These are phyloP conservation scores for Sphyrna mokarran DNA, from an alignment of 2,113 vertebrate genomes.

Conservation along the genomic window DNA sequence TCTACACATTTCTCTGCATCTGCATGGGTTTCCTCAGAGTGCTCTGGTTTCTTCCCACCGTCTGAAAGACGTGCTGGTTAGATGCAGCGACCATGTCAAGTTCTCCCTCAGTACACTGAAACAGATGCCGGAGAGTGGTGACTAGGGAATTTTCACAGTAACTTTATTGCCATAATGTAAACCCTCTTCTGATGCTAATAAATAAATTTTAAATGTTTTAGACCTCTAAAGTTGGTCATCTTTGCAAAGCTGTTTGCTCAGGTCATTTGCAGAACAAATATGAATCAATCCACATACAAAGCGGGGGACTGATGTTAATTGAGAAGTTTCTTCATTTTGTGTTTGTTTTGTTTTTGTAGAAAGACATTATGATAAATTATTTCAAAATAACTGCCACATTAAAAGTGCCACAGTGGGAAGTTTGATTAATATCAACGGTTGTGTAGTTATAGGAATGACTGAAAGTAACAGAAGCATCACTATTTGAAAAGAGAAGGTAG, in stretches of 20 bases:
- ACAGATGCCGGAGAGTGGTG: too few species aligned
- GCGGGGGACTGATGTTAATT: background rate
- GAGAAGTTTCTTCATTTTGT: background rate
- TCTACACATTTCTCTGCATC: too few species aligned
- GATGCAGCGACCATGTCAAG: too few species aligned
- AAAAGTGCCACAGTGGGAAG: background rate
- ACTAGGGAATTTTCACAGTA: too few species aligned
- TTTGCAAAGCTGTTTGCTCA: background rate
- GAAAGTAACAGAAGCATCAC: background rate
- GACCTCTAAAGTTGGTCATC: background rate
- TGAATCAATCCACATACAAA: background rate
- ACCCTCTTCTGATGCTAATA: too few species aligned
- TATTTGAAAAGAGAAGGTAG: background rate
- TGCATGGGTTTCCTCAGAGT: too few species aligned
- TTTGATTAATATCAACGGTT: background rate
- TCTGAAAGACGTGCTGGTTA: too few species aligned
- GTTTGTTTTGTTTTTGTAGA: background rate
- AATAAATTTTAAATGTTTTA: background rate
- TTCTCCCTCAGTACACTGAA: too few species aligned
- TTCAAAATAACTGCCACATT: background rate
- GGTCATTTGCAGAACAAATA: background rate
- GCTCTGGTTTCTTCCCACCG: too few species aligned
- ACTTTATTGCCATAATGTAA: too few species aligned
- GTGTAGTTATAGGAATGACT: background rate
- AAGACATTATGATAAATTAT: background rate